These are phyloP conservation scores for Augochlorella aurata DNA, from an alignment of 2,888 invertebrate genomes.

Conservation along the genomic window DNA sequence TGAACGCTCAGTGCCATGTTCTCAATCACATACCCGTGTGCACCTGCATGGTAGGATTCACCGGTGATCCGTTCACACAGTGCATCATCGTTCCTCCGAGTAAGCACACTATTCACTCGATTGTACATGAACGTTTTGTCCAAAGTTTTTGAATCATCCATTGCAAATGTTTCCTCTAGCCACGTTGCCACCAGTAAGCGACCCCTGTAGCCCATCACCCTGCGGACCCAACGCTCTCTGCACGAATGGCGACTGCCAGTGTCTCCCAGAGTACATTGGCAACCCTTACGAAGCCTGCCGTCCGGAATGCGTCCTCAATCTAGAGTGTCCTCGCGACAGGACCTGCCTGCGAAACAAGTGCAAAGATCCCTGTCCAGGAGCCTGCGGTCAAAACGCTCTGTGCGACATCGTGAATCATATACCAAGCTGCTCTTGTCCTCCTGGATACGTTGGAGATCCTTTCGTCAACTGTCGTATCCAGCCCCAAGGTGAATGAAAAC, in stretches of 20 bases:
- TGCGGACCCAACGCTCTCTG: slow-evolving; percentile 91
- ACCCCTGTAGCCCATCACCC: slow-evolving; percentile 87
- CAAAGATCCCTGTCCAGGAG: slow-evolving; percentile 91
- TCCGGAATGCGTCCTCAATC: slow-evolving; percentile 91
- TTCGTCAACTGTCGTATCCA: slow-evolving; percentile 80
- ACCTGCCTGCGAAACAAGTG: slow-evolving; percentile 92
- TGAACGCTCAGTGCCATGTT: slow-evolving; percentile 90
- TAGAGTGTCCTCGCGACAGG: slow-evolving; percentile 89
- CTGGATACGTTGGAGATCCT: slow-evolving; percentile 81
- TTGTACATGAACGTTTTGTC: too few relatives aligned
- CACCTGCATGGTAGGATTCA: slow-evolving; percentile 88
- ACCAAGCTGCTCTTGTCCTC: slow-evolving; percentile 84
- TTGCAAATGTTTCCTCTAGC: slow-evolving; percentile 33
- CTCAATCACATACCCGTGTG: slow-evolving; percentile 92
- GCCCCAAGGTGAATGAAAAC: slow-evolving; percentile 54
- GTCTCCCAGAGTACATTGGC: slow-evolving; percentile 86
- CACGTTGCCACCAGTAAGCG: slow-evolving; percentile 67
- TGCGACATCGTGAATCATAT: slow-evolving; percentile 91
- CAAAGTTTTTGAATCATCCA: not conserved
- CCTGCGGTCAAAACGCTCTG: slow-evolving; percentile 89
- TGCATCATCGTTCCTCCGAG: slow-evolving; percentile 85
- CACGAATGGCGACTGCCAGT: slow-evolving; percentile 88
- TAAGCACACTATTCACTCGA: slow-evolving; percentile 29
- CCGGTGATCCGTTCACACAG: slow-evolving; percentile 91
- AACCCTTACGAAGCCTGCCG: slow-evolving; percentile 89